These are phyloP conservation scores for Rhinichthys osculus DNA, from an alignment of 2,797 vertebrate genomes.

Conservation along the genomic window DNA sequence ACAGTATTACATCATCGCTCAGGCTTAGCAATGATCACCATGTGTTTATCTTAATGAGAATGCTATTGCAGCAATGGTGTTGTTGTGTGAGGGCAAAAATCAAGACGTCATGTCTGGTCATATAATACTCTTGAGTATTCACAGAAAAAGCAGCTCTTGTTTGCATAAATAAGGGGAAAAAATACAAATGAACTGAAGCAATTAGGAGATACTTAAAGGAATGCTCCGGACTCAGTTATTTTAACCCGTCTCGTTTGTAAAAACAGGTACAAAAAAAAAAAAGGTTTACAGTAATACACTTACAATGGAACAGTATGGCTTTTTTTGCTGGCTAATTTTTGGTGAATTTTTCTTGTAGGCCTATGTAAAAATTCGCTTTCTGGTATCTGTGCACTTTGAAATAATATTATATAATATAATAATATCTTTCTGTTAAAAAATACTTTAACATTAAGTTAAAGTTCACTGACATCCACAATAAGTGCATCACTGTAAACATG, in stretches of 20 bases:
- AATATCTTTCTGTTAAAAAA: background rate
- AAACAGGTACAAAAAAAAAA: background rate
- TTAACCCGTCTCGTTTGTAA: background rate
- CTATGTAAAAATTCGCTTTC: background rate
- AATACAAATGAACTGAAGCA: background rate
- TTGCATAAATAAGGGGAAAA: too few relatives aligned
- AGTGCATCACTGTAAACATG: background rate
- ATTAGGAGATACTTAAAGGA: background rate
- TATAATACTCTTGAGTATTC: background rate
- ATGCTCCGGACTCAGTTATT: background rate
- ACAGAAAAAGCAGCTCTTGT: background rate
- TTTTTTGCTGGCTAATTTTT: background rate
- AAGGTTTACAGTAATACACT: background rate
- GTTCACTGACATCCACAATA: background rate
- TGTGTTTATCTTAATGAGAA: constrained; percentile 2
- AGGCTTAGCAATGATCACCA: constrained; percentile 32
- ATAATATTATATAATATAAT: background rate
- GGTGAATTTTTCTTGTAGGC: background rate
- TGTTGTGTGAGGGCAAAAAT: background rate
- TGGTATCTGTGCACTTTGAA: background rate
- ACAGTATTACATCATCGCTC: constrained; percentile 39
- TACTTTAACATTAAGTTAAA: background rate
- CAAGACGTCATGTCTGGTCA: background rate
- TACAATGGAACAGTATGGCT: background rate
- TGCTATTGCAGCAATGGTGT: background rate